Evolutionary conservation across 1,140 invertebrate genomes (phyloP).

Genomic region (Heliconius eleuchia): DNA sequence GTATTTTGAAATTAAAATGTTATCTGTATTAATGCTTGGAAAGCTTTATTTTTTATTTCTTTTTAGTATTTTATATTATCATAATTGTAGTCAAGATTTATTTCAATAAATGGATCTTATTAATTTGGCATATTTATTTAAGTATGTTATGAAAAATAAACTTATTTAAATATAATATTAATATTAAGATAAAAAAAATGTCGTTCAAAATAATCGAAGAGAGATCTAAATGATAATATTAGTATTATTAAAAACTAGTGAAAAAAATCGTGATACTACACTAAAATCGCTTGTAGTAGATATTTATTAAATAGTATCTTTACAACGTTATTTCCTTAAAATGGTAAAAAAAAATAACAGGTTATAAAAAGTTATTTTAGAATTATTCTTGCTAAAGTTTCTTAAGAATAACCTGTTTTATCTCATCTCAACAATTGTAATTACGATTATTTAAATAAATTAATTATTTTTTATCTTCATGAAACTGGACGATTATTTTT

Average conservation of each 20-base stretch:
- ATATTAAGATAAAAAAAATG: conserved; percentile 2
- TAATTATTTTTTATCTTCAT: background rate
- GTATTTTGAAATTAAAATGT: background rate
- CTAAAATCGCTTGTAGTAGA: conserved; percentile 27
- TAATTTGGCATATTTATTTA: background rate
- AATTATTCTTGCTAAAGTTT: background rate
- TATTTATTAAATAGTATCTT: conserved; percentile 8
- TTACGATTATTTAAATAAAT: too few relatives aligned
- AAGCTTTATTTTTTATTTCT: background rate
- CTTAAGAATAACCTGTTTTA: too few relatives aligned
- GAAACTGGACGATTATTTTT: background rate
- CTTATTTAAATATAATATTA: background rate
- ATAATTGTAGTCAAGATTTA: too few relatives aligned
- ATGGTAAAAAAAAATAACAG: too few relatives aligned
- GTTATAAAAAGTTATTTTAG: background rate
- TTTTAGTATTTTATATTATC: background rate
- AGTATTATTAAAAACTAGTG: conserved; percentile 19
- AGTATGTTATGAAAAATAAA: background rate
- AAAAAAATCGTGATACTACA: conserved; percentile 30
- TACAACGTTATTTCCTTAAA: background rate
- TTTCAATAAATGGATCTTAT: background rate
- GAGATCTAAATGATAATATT: conserved; percentile 25
- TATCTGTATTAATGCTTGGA: conserved; percentile 5
- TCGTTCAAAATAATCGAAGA: conserved; percentile 21
- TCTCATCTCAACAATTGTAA: too few relatives aligned